phyloP scores from a whole-genome alignment of 1,140 invertebrate genomes.

The Calycopis cecrops region DNA sequence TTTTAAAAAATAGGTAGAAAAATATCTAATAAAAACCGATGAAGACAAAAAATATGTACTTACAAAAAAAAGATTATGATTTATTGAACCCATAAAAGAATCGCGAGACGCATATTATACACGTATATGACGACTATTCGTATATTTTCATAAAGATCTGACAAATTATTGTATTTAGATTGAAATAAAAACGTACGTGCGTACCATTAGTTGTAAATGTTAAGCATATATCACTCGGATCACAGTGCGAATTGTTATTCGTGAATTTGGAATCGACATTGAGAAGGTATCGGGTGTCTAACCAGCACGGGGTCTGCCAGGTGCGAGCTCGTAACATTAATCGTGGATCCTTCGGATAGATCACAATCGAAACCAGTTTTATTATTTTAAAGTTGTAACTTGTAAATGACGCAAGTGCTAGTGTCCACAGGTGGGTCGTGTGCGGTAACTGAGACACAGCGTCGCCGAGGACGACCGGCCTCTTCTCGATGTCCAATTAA shows the following conservation, averaged over 20 bases:
- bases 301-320: slow-evolving; percentile 63
- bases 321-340: slow-evolving; percentile 61
- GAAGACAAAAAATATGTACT: too few species aligned
- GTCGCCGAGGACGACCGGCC: slow-evolving; percentile 34
- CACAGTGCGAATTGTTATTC: slow-evolving; percentile 31
- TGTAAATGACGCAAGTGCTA: slow-evolving; percentile 71
- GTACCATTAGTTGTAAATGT: not conserved
- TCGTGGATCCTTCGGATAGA: slow-evolving; percentile 66
- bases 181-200: not conserved
- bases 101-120: too few species aligned
- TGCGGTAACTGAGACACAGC: slow-evolving; percentile 45
- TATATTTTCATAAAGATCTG: not conserved
- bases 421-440: slow-evolving; percentile 55
- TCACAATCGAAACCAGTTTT: slow-evolving; percentile 71
- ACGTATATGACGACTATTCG: slow-evolving; percentile 3
- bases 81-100: too few species aligned
- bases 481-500: slow-evolving; percentile 19
- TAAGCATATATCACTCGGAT: slow-evolving; percentile 21
- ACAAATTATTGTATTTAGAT: slow-evolving; percentile 7
- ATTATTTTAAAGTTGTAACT: slow-evolving; percentile 73
- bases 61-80: too few species aligned
- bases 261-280: slow-evolving; percentile 36
- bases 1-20: too few species aligned
- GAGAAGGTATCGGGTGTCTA: slow-evolving; percentile 56
- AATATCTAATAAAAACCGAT: too few species aligned